A percentile compares a stretch with the other conserved stretches of the same genome.
Evolutionary conservation across 2,888 invertebrate species (phyloP).

Genomic region (Dilophus febrilis): DNA sequence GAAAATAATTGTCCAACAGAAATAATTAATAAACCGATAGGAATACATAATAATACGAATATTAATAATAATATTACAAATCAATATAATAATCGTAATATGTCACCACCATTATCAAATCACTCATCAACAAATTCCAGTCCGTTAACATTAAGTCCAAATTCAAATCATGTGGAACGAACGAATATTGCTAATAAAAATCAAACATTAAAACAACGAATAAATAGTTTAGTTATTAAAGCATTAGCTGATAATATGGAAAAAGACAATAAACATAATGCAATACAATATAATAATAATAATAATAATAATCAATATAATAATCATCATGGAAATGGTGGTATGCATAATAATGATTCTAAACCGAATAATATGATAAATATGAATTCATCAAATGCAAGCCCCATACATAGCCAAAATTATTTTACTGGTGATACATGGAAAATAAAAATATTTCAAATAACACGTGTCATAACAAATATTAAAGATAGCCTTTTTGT

Average conservation of each 20-base stretch:
- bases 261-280: conserved; percentile 28
- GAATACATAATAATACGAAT: neutral
- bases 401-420: conserved; percentile 25
- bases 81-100: neutral
- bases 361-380: conserved; percentile 26
- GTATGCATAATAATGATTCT: conserved; percentile 17
- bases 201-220: conserved; percentile 72
- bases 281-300: conserved; percentile 13
- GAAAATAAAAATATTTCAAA: conserved; percentile 66
- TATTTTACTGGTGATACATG: conserved; percentile 51
- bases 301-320: too few species aligned
- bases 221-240: conserved; percentile 74
- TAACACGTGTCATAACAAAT: conserved; percentile 63
- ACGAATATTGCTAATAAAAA: conserved; percentile 30
- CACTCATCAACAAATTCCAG: neutral
- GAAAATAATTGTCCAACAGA: conserved; percentile 26
- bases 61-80: too few species aligned
- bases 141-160: conserved; percentile 1
- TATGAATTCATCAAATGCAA: conserved; percentile 30
- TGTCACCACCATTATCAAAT: conserved; percentile 18
- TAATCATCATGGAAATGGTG: conserved; percentile 15
- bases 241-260: conserved; percentile 74
- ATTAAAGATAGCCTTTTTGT: conserved; percentile 61
- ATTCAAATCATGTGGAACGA: conserved; percentile 23
- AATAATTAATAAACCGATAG: neutral